These are phyloP conservation scores for Eilema griseolum DNA, from an alignment of 2,888 invertebrate genomes.

Conservation along the genomic window DNA sequence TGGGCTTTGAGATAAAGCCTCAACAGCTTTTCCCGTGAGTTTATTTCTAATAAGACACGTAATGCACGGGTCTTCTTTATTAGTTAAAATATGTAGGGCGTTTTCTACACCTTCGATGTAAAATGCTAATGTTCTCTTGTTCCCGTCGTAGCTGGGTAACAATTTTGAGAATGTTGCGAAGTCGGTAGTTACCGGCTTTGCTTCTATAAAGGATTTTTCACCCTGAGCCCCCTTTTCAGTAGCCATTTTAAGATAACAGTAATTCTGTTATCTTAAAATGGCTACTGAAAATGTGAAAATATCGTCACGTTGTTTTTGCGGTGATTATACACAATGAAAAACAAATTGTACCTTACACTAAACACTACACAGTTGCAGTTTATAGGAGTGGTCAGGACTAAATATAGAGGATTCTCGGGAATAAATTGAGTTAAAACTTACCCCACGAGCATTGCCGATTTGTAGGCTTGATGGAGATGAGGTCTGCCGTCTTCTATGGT, in stretches of 20 bases:
- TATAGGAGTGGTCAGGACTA: slow-evolving; percentile 17
- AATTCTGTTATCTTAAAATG: too few species aligned
- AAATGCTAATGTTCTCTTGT: slow-evolving; percentile 42
- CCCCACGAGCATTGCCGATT: slow-evolving; percentile 40
- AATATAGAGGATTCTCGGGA: slow-evolving; percentile 23
- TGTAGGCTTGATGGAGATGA: neutral
- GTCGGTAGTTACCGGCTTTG: neutral
- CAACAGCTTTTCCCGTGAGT: slow-evolving; percentile 32
- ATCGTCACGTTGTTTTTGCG: neutral
- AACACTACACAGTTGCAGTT: slow-evolving; percentile 16
- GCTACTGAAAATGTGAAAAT: neutral
- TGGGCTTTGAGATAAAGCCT: slow-evolving; percentile 19
- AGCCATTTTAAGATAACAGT: slow-evolving; percentile 10
- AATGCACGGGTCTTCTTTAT: slow-evolving; percentile 30
- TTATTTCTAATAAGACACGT: slow-evolving; percentile 47
- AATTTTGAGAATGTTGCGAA: neutral
- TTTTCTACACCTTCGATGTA: slow-evolving; percentile 47
- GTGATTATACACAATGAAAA: too few species aligned
- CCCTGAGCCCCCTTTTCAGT: neutral
- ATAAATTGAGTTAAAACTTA: slow-evolving; percentile 37
- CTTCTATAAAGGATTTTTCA: neutral
- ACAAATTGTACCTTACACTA: neutral
- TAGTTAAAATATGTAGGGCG: slow-evolving; percentile 29
- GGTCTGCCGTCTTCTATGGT: neutral
- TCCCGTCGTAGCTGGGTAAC: slow-evolving; percentile 49